Evolutionary conservation across 2,113 vertebrate species (phyloP), one percentile per base, ranked within the genome.

Genomic region (Colaptes auratus): DNA sequence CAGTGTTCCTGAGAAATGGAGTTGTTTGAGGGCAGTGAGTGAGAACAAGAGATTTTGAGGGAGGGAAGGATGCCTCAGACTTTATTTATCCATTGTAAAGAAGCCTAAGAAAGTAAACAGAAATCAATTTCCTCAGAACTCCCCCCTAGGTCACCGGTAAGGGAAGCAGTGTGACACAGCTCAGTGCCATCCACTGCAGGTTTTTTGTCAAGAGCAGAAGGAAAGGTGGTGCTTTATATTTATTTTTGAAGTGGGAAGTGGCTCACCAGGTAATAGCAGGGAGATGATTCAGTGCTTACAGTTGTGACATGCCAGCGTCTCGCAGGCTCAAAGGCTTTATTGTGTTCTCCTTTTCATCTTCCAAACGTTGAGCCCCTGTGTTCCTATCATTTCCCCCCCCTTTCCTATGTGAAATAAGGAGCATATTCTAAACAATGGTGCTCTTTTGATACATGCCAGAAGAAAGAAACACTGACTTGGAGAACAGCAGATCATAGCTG

Each of bases 341-440:
- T 95, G 94, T 96, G 73, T 78, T 95, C 93, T 89, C 66, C 96
- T 97, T 97, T 97, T 97, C 93, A 95, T 97, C 96, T 95, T 94
- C 73, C 86, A 94, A 94, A 95, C 88, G 86, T 95, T 91, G 93
- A 97, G 94, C 79, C 88, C 76, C 28, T 58, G 27, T 92, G 91
- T 95, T 96, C 69, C 82, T 82, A 95, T 93, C 86, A 69, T 91
- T 96, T 95, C 39, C 39, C 39, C 5, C 70, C n/a, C 53, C 42
- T 90, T 94, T 93, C 73, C 77, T 0, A 35, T 78, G 76, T 88
- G 92, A 95, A 91, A 92, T 92, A 95, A 95, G 94, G 90, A 94
- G 95, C 86, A 95, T 92, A 94, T 88, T 96, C 94, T 95, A 95
- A 95, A 95, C 93, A 95, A 86, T 95, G 77, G 86, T 73, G 76